phyloP scores from a whole-genome alignment of 1,140 invertebrate genomes.

The Euura saliciscinereae region DNA sequence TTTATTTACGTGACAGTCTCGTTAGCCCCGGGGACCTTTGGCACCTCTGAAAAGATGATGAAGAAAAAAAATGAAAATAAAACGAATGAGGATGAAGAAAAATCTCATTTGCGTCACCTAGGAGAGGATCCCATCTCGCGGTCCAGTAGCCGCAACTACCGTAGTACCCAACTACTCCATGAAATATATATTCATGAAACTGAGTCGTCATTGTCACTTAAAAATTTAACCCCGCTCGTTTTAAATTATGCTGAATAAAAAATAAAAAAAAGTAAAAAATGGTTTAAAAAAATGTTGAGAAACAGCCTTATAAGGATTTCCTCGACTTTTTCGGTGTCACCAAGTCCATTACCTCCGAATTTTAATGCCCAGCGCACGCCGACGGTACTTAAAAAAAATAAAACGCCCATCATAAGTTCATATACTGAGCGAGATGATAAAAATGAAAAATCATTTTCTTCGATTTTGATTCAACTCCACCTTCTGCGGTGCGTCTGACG shows the following conservation, averaged over 20 bases:
- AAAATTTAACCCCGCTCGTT: not conserved
- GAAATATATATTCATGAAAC: not conserved
- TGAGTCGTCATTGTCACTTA: conserved; percentile 5
- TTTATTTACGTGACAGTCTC: conserved; percentile 12
- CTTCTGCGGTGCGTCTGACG: not conserved
- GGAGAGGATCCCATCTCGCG: not conserved
- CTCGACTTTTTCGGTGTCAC: not conserved
- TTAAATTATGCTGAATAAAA: not conserved
- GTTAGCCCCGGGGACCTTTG: conserved; percentile 6
- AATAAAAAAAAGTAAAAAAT: no score
- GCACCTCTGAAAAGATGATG: not conserved
- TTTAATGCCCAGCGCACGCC: not conserved
- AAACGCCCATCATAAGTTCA: no score
- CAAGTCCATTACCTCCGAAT: not conserved
- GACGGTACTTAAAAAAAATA: not conserved
- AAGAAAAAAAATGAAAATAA: conserved; percentile 4
- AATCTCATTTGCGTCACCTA: not conserved
- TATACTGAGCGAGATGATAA: no score
- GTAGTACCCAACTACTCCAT: not conserved
- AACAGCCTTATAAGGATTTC: not conserved
- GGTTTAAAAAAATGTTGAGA: not conserved
- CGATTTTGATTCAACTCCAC: not conserved
- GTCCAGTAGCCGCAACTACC: conserved; percentile 1
- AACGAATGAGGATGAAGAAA: not conserved
- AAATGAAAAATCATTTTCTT: not conserved